A percentile compares a stretch with the other conserved stretches of the same genome.
Conservation (phyloP, 2,797 vertebrate genomes). For the Chelon labrosus region DNA sequence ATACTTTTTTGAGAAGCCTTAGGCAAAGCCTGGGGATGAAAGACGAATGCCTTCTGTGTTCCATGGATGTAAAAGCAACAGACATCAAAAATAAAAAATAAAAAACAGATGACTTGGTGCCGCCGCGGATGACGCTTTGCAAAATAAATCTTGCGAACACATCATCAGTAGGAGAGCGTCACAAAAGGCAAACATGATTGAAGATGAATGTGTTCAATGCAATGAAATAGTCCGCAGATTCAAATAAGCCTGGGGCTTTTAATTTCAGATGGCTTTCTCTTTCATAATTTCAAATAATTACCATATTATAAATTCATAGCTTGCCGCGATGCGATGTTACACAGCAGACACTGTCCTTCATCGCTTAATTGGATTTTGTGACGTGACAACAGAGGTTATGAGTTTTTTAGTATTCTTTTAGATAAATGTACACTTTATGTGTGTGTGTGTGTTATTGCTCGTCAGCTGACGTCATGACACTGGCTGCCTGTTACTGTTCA, state of each 20-base stretch:
- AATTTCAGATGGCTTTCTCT: constrained; percentile 50
- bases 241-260: constrained; percentile 61
- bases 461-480: constrained; percentile 1
- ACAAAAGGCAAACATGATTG: constrained; percentile 50
- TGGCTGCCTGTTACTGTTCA: constrained; percentile 22
- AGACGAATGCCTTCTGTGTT: constrained; percentile 29
- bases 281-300: constrained; percentile 68
- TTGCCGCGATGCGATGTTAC: constrained; percentile 26
- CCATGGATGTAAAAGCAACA: constrained; percentile 26
- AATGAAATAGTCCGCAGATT: constrained; percentile 56
- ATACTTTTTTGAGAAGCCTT: constrained; percentile 24
- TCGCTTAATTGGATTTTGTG: constrained; percentile 56
- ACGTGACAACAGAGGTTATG: constrained; percentile 41
- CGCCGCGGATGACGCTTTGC: constrained; percentile 51
- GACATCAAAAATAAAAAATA: constrained; percentile 3
- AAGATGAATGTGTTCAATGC: constrained; percentile 62
- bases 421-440: constrained; percentile 22
- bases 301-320: constrained; percentile 55
- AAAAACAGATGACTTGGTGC: constrained; percentile 9
- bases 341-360: constrained; percentile 40
- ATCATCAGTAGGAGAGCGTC: constrained; percentile 28
- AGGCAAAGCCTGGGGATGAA: constrained; percentile 49
- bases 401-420: constrained; percentile 25
- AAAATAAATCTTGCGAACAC: constrained; percentile 21
- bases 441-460: constrained; percentile 29